phyloP scores from a whole-genome alignment of 1,140 invertebrate genomes.

The Cotesia vestalis region DNA sequence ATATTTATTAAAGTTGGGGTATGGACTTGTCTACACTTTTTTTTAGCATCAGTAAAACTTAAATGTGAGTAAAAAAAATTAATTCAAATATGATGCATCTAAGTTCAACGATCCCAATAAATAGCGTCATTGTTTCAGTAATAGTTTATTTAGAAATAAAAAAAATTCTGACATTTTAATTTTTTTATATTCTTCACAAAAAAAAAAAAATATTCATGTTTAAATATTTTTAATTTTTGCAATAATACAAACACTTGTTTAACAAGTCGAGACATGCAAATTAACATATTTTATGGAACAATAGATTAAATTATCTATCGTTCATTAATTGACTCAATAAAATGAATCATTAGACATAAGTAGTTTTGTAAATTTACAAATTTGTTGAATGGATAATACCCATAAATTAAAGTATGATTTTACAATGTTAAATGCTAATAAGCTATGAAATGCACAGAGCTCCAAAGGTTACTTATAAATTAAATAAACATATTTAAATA shows the following conservation, averaged over 20 bases:
- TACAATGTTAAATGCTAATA: conserved; percentile 6
- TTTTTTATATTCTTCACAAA: too few relatives aligned
- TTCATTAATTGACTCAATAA: too few relatives aligned
- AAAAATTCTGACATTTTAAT: too few relatives aligned
- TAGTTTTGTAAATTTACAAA: not conserved
- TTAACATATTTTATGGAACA: too few relatives aligned
- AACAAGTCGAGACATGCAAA: too few relatives aligned
- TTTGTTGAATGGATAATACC: not conserved
- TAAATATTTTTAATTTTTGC: too few relatives aligned
- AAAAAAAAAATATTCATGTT: too few relatives aligned
- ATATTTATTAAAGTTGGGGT: conserved; percentile 57
- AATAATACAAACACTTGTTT: too few relatives aligned
- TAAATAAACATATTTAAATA: conserved; percentile 48
- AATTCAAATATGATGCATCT: conserved; percentile 16
- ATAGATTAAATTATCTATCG: too few relatives aligned
- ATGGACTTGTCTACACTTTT: not conserved
- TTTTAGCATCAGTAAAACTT: not conserved
- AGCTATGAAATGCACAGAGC: not conserved
- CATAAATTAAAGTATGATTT: not conserved
- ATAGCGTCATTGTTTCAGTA: not conserved
- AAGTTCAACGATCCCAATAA: conserved; percentile 42
- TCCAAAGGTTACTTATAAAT: conserved; percentile 39
- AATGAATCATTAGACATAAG: too few relatives aligned
- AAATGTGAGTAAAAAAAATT: conserved; percentile 33
- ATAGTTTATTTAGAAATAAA: not conserved